Percentiles rank a stretch among this genome's conserved stretches.
phyloP scores from a whole-genome alignment of 2,888 invertebrate genomes.

The Agriotes lineatus region DNA sequence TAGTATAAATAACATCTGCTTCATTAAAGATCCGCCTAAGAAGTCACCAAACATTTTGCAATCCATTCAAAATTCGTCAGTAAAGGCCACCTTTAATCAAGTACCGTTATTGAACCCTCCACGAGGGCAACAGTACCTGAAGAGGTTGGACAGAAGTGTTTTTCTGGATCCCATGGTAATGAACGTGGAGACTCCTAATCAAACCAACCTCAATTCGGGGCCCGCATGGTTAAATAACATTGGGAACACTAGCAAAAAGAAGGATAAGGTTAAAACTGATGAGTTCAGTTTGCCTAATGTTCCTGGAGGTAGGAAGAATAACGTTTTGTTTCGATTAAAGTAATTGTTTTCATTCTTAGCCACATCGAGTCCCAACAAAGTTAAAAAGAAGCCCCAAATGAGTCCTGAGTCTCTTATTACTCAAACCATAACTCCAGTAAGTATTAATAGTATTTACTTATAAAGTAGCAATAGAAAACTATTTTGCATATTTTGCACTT shows the following conservation, averaged over 20 bases:
- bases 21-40: constrained; percentile 55
- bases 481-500: no score
- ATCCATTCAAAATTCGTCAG: constrained; percentile 50
- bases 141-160: constrained; percentile 57
- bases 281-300: constrained; percentile 74
- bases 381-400: constrained; percentile 36
- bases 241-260: constrained; percentile 51
- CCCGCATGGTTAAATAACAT: constrained; percentile 54
- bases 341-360: constrained; percentile 7
- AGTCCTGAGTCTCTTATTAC: constrained; percentile 33
- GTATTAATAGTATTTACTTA: no score
- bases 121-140: constrained; percentile 55
- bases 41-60: constrained; percentile 59
- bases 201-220: constrained; percentile 31
- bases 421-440: constrained; percentile 39
- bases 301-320: constrained; percentile 69
- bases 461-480: no score
- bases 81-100: constrained; percentile 53
- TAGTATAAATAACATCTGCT: constrained; percentile 63
- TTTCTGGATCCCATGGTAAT: constrained; percentile 48
- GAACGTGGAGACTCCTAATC: constrained; percentile 54
- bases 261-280: constrained; percentile 58
- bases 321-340: neutral
- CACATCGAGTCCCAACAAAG: constrained; percentile 16
- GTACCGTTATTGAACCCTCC: constrained; percentile 57